Evolutionary conservation across 2,797 vertebrate genomes (phyloP).

Genomic region (Sparus aurata): DNA sequence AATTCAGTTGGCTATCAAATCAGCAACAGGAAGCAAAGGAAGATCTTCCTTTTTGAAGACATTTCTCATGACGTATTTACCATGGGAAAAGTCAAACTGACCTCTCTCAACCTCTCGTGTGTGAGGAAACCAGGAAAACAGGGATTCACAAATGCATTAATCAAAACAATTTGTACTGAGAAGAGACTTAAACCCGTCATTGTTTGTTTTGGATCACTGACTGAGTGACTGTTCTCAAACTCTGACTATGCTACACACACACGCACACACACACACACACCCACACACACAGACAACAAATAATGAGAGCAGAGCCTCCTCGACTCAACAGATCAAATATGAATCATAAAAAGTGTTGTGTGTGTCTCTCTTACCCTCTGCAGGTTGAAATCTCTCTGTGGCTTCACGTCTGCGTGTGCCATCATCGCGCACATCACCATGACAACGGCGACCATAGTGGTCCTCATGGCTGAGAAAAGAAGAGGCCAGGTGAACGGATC

Average conservation of each 20-base stretch:
- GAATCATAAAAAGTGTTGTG: not conserved
- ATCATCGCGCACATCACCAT: constrained; percentile 71
- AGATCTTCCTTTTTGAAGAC: not conserved
- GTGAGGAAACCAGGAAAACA: constrained; percentile 6
- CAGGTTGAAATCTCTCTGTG: constrained; percentile 84
- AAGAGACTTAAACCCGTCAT: not conserved
- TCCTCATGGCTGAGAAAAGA: constrained; percentile 76
- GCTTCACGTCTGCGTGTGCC: constrained; percentile 74
- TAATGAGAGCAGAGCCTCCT: not conserved
- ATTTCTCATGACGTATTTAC: constrained; percentile 21
- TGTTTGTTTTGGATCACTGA: constrained; percentile 21
- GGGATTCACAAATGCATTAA: constrained; percentile 1
- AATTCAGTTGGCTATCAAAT: not conserved
- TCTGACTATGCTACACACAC: not conserved
- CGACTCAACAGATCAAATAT: not conserved
- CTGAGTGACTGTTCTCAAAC: constrained; percentile 13
- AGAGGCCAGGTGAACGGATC: constrained; percentile 8
- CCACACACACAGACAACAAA: constrained; percentile 1
- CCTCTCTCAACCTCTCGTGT: constrained; percentile 20
- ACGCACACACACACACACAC: not conserved
- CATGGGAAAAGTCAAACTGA: constrained; percentile 32
- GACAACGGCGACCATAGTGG: constrained; percentile 61
- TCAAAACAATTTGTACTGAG: not conserved
- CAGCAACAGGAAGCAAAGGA: constrained; percentile 5
- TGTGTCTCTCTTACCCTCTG: constrained; percentile 77